A percentile compares a stretch with the other conserved stretches of the same genome.
phyloP scores from a whole-genome alignment of 2,888 invertebrate species.

The Caenorhabditis zanzibari region DNA sequence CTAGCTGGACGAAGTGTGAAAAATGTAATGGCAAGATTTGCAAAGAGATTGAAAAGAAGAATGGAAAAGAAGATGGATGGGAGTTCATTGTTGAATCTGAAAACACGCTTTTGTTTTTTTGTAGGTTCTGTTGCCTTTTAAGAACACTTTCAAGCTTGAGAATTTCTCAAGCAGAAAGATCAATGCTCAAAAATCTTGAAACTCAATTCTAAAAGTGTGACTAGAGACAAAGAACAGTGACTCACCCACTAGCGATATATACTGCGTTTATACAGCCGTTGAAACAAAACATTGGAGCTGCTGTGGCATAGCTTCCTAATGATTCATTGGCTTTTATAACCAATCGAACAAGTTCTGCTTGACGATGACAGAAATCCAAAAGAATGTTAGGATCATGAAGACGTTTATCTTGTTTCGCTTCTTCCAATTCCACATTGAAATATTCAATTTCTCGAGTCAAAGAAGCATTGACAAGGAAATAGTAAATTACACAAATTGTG shows the following conservation, averaged over 20 bases:
- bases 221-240: neutral
- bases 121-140: no score
- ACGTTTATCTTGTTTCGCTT: constrained; percentile 29
- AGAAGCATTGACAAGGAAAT: constrained; percentile 33
- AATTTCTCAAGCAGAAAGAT: neutral
- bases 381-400: constrained; percentile 7
- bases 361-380: constrained; percentile 32
- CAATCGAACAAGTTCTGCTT: constrained; percentile 32
- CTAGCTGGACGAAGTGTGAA: constrained; percentile 40
- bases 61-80: constrained; percentile 21
- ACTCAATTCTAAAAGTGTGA: neutral
- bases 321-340: constrained; percentile 37
- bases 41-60: constrained; percentile 43
- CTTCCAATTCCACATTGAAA: constrained; percentile 36
- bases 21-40: constrained; percentile 33
- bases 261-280: constrained; percentile 40
- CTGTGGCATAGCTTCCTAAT: constrained; percentile 23
- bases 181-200: neutral
- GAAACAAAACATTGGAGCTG: constrained; percentile 46
- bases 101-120: neutral
- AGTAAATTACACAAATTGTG: constrained; percentile 22
- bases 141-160: neutral
- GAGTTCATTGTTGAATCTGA: constrained; percentile 36
- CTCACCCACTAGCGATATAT: constrained; percentile 41
- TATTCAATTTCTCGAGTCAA: constrained; percentile 37